Conservation (phyloP, 23 tunicate species). For the Styela clava region DNA sequence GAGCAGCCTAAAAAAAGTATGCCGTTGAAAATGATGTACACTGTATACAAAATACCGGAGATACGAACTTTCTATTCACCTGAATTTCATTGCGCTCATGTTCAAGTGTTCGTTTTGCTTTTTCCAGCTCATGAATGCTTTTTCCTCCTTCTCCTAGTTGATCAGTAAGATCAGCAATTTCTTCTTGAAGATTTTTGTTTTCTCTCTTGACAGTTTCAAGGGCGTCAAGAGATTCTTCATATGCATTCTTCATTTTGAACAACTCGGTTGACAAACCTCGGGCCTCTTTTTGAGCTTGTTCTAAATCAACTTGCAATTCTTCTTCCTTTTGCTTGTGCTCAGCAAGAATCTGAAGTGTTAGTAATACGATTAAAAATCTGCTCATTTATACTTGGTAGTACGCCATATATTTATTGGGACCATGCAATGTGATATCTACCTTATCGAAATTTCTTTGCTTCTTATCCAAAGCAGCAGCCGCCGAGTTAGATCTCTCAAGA, state of each 20-base stretch:
- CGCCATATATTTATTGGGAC: background rate
- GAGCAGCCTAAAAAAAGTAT: slow-evolving; percentile 28
- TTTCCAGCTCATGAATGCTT: slow-evolving; percentile 38
- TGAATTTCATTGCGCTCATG: slow-evolving; percentile 37
- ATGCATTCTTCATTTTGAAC: slow-evolving; percentile 33
- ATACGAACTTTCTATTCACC: no score
- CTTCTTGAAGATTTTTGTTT: slow-evolving; percentile 42
- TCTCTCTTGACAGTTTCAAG: slow-evolving; percentile 34
- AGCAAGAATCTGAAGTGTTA: slow-evolving; percentile 8
- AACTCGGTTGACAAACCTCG: slow-evolving; percentile 28
- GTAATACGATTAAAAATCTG: background rate
- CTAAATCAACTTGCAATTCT: slow-evolving; percentile 32
- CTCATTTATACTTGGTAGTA: no score
- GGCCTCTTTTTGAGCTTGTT: slow-evolving; percentile 33
- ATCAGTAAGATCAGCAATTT: slow-evolving; percentile 33
- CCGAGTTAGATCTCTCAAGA: slow-evolving; percentile 36
- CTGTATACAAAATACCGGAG: no score
- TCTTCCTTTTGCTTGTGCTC: slow-evolving; percentile 40
- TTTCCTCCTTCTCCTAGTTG: slow-evolving; percentile 37
- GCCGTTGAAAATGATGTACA: no score
- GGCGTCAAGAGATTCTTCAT: slow-evolving; percentile 35
- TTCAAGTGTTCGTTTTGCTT: slow-evolving; percentile 32
- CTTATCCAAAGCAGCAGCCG: slow-evolving; percentile 34
- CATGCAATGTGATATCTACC: background rate
- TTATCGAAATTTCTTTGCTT: slow-evolving; percentile 43